These are phyloP conservation scores for Minunthozetes semirufus DNA, from an alignment of 2,888 invertebrate species.

Conservation along the genomic window DNA sequence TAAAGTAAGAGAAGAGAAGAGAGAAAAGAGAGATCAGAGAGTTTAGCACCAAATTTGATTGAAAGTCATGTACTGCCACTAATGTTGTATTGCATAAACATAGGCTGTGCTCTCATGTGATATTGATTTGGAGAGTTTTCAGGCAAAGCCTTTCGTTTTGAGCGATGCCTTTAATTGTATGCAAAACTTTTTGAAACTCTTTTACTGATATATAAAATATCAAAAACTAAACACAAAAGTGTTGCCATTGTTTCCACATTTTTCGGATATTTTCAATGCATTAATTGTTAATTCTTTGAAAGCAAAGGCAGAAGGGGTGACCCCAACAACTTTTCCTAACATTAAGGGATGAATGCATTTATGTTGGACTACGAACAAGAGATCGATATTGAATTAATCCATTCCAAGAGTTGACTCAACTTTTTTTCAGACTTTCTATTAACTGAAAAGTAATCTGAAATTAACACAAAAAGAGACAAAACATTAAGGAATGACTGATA, in stretches of 20 bases:
- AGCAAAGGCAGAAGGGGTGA: not conserved
- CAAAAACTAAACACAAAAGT: conserved; percentile 20
- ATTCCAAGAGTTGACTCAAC: not conserved
- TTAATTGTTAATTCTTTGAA: conserved; percentile 21
- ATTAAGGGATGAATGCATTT: not conserved
- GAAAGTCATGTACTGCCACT: conserved; percentile 5
- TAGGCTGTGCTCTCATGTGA: not conserved
- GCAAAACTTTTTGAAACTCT: not conserved
- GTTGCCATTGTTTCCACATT: conserved; percentile 22
- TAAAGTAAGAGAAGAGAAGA: conserved; percentile 5
- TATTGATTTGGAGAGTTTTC: conserved; percentile 10
- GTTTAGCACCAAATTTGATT: conserved; percentile 6
- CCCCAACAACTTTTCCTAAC: not conserved
- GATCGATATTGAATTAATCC: conserved; percentile 26
- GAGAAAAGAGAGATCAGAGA: not conserved
- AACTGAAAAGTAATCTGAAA: conserved; percentile 3
- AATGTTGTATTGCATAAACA: conserved; percentile 21
- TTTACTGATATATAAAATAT: not conserved
- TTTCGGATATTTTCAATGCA: not conserved
- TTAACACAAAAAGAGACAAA: conserved; percentile 6
- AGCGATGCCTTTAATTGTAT: no score
- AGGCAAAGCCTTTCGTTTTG: not conserved
- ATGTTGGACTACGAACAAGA: not conserved
- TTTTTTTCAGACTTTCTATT: not conserved
- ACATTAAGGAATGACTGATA: not conserved